Conservation (phyloP, 2,888 invertebrate genomes). For the Crocallis elinguaria region DNA sequence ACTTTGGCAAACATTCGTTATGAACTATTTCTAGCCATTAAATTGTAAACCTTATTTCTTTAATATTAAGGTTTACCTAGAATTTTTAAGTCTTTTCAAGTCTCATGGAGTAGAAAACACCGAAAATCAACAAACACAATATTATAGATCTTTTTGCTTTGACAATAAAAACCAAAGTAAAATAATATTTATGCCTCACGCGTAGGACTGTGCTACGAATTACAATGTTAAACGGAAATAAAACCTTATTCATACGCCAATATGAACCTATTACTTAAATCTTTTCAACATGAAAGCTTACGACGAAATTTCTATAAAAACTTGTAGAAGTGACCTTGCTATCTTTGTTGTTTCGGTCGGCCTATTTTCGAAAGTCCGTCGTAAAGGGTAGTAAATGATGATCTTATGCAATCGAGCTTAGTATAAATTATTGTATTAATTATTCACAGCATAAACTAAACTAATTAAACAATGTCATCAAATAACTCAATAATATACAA, state of each 20-base stretch:
- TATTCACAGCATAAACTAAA: no score
- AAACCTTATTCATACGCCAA: background rate
- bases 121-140: background rate
- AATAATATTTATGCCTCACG: background rate
- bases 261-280: background rate
- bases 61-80: constrained; percentile 33
- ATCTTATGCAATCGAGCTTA: background rate
- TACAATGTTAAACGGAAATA: background rate
- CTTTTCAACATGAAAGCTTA: background rate
- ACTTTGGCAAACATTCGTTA: constrained; percentile 52
- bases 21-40: constrained; percentile 3
- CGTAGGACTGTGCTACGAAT: background rate
- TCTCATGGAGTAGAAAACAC: background rate
- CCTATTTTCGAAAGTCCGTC: constrained; percentile 8
- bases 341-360: constrained; percentile 16
- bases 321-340: constrained; percentile 14
- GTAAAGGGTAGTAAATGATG: constrained; percentile 2
- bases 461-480: no score
- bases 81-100: background rate
- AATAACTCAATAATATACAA: no score
- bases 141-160: background rate
- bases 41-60: constrained; percentile 1
- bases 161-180: background rate
- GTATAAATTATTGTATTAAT: background rate
- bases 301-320: constrained; percentile 40